These are phyloP conservation scores for Motacilla alba DNA, from an alignment of 2,113 vertebrate species.

Conservation along the genomic window DNA sequence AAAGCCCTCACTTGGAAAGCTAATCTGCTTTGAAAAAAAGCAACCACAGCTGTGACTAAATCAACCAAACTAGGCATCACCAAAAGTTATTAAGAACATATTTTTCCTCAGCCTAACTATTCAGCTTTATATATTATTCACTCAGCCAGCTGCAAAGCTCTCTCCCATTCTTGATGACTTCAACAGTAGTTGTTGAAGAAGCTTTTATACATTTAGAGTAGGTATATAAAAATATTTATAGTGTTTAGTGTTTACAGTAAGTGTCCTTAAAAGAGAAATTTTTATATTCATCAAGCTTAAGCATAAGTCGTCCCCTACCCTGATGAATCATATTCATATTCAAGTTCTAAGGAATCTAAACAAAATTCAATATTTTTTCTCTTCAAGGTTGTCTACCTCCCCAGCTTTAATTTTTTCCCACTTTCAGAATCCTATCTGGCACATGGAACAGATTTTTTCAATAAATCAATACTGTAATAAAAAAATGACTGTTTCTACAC, in stretches of 20 bases:
- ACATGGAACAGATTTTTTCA: not conserved
- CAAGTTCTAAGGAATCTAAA: not conserved
- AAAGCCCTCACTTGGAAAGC: not conserved
- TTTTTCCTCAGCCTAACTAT: not conserved
- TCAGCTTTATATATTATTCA: not conserved
- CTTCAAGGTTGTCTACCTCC: not conserved
- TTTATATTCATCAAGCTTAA: not conserved
- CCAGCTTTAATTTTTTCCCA: not conserved
- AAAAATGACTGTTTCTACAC: not conserved
- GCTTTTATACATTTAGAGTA: not conserved
- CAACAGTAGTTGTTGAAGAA: not conserved
- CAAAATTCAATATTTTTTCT: not conserved
- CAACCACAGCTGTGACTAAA: not conserved
- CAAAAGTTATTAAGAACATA: not conserved
- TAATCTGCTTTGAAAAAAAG: not conserved
- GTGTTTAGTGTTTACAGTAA: not conserved
- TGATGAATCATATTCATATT: not conserved
- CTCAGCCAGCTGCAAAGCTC: not conserved
- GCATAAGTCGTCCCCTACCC: rapidly evolving
- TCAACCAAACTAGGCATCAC: not conserved
- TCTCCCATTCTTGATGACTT: not conserved
- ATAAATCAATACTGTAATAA: conserved; percentile 13
- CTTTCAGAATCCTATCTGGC: not conserved
- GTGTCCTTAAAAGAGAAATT: not conserved
- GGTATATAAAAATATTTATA: not conserved